Evolutionary conservation across 2,113 vertebrate genomes (phyloP).

Genomic region (Pelecanus crispus): DNA sequence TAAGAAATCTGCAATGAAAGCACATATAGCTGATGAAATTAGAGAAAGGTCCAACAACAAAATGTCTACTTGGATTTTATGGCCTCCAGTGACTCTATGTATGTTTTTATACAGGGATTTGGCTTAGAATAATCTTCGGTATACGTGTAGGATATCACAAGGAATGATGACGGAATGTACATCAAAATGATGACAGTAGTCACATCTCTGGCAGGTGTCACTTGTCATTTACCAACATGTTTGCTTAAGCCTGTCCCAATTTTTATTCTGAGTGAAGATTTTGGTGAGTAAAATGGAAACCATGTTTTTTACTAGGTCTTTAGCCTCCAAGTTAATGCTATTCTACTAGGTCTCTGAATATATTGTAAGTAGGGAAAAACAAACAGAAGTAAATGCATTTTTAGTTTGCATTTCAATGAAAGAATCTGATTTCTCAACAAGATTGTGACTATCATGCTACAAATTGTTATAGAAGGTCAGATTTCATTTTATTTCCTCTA

Average conservation of each 20-base stretch:
- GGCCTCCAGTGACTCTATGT: neutral
- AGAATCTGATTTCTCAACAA: neutral
- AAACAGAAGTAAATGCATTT: neutral
- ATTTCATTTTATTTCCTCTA: neutral
- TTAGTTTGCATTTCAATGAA: neutral
- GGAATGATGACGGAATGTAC: neutral
- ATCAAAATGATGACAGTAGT: neutral
- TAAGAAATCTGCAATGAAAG: neutral
- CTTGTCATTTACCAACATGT: neutral
- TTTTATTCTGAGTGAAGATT: neutral
- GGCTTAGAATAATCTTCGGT: neutral
- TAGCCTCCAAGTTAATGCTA: neutral
- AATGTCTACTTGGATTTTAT: neutral
- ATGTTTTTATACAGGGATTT: neutral
- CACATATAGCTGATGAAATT: neutral
- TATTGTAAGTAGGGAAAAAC: neutral
- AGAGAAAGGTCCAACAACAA: neutral
- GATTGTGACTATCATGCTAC: neutral
- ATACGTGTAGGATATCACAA: neutral
- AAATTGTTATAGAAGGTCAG: neutral
- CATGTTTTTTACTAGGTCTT: neutral
- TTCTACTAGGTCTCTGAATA: neutral
- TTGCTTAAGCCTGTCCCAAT: neutral
- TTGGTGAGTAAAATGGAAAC: neutral
- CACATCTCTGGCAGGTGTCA: neutral